Conservation (phyloP, 2,113 vertebrate species). For the Benitochromis conjunctus region DNA sequence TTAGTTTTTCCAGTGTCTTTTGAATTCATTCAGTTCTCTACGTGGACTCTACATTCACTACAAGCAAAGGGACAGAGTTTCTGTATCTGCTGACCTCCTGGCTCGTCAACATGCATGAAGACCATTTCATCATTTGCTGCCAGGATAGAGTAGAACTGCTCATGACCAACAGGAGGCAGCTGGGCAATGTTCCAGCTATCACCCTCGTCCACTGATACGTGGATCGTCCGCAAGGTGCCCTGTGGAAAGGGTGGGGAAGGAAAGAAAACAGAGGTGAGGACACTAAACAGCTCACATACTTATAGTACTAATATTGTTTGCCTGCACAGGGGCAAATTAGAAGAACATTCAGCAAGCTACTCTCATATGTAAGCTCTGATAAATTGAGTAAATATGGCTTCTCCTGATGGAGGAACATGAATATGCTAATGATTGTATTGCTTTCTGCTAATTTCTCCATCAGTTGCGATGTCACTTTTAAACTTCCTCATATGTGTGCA, state of each 20-base stretch:
- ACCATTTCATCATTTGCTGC: conserved; percentile 89
- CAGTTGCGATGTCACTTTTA: neutral
- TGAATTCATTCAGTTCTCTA: neutral
- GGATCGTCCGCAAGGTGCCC: conserved; percentile 81
- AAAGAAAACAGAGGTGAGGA: neutral
- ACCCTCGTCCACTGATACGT: conserved; percentile 86
- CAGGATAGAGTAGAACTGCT: conserved; percentile 94
- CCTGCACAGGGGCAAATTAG: neutral
- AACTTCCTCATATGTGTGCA: neutral
- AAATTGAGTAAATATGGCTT: neutral
- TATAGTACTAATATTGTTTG: neutral
- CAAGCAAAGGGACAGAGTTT: neutral
- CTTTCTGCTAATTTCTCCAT: neutral
- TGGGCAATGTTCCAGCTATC: conserved; percentile 91
- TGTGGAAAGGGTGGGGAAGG: conserved; percentile 35
- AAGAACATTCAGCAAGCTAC: neutral
- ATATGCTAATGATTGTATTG: neutral
- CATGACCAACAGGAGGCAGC: conserved; percentile 88
- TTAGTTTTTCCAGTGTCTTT: too few relatives aligned
- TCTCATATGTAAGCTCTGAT: neutral
- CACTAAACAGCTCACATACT: neutral
- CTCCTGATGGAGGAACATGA: neutral
- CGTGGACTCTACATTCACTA: neutral
- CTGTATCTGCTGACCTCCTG: conserved; percentile 77
- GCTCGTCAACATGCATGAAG: conserved; percentile 94